A percentile compares a stretch with the other conserved stretches of the same genome.
Evolutionary conservation across 2,888 invertebrate genomes (phyloP).

Genomic region (Heliconius erato): DNA sequence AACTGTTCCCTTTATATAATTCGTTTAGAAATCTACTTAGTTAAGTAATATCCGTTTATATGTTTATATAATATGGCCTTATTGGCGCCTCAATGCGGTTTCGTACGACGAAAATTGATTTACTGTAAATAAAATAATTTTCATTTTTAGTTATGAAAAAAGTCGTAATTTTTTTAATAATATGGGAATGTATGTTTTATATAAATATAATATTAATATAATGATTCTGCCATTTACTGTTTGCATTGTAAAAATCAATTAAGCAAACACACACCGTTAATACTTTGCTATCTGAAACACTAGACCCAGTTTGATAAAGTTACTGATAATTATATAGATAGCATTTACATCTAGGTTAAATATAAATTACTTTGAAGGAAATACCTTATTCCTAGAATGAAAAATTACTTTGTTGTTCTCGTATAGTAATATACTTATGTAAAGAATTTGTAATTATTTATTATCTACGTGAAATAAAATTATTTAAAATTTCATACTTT

Average conservation of each 20-base stretch:
- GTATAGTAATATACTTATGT: not conserved
- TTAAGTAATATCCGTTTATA: constrained; percentile 21
- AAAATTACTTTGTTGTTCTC: not conserved
- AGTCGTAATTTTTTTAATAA: not conserved
- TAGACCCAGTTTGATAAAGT: constrained; percentile 37
- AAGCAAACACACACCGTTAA: constrained; percentile 22
- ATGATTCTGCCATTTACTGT: not conserved
- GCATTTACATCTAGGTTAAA: constrained; percentile 9
- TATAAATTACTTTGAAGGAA: constrained; percentile 8
- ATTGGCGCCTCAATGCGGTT: not conserved
- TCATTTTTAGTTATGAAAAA: not conserved
- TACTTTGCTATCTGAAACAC: constrained; percentile 25
- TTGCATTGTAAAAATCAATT: constrained; percentile 34
- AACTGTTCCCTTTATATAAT: constrained; percentile 28
- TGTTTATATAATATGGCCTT: not conserved
- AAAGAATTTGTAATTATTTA: not conserved
- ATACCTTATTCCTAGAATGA: not conserved
- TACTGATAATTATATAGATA: constrained; percentile 16
- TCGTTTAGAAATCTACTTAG: constrained; percentile 21
- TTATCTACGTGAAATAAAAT: not conserved
- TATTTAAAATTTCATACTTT: too few species aligned
- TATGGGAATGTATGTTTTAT: not conserved
- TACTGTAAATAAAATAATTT: not conserved
- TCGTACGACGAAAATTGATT: not conserved
- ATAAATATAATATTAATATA: not conserved